phyloP scores from a whole-genome alignment of 2,113 vertebrate genomes.

The human (Homo sapiens) region DNA sequence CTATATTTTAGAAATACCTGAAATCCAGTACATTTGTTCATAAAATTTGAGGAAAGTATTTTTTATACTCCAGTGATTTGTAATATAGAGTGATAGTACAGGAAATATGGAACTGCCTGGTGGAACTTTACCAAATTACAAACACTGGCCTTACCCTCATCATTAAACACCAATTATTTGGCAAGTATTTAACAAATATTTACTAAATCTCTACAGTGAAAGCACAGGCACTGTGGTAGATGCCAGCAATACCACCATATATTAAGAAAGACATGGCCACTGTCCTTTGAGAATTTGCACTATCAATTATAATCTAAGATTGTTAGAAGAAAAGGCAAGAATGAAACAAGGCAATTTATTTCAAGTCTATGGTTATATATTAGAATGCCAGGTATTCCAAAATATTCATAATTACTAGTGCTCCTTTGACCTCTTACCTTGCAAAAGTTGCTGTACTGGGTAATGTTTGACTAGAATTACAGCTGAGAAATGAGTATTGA shows the following conservation, averaged over 20 bases:
- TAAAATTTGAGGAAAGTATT: conserved; percentile 1
- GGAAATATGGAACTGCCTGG: not conserved
- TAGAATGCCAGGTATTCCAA: not conserved
- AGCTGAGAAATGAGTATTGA: not conserved
- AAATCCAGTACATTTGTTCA: conserved; percentile 16
- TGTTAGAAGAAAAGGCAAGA: not conserved
- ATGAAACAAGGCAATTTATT: not conserved
- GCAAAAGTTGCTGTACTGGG: not conserved
- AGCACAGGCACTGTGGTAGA: not conserved
- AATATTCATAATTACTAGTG: not conserved
- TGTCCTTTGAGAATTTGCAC: not conserved
- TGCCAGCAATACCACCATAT: not conserved
- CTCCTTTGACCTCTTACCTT: not conserved
- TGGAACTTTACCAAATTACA: not conserved
- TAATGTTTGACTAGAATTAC: not conserved
- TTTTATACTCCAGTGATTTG: not conserved
- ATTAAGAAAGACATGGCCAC: not conserved
- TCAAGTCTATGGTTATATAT: not conserved
- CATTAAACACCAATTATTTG: not conserved
- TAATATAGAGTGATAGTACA: not conserved
- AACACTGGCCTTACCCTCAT: not conserved
- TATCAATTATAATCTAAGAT: not conserved
- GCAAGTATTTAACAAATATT: not conserved
- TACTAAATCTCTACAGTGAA: not conserved
- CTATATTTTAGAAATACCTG: not conserved